Evolutionary conservation across 2,797 vertebrate species (phyloP).

Genomic region (Cichlasoma orientale): DNA sequence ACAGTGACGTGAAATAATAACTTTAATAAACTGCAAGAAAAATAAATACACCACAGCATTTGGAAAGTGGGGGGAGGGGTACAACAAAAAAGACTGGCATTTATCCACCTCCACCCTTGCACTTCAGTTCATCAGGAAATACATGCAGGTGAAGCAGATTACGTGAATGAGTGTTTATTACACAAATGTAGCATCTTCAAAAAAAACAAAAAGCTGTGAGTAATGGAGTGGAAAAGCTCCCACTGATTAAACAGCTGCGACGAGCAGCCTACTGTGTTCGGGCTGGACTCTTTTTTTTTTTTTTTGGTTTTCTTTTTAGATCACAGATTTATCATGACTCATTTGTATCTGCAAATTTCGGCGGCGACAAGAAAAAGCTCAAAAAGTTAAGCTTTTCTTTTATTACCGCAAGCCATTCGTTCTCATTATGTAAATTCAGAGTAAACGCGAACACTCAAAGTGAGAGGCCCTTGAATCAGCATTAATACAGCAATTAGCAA

Average conservation of each 20-base stretch:
- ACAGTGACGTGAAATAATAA: background rate
- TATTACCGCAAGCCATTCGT: background rate
- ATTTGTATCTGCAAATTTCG: background rate
- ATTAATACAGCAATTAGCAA: conserved; percentile 52
- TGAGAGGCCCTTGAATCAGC: conserved; percentile 51
- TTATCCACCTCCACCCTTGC: background rate
- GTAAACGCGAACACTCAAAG: conserved; percentile 40
- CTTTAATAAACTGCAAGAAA: background rate
- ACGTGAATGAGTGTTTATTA: background rate
- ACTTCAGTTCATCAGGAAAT: background rate
- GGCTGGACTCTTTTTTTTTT: background rate
- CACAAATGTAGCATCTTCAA: background rate
- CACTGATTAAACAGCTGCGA: background rate
- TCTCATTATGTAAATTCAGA: conserved; percentile 24
- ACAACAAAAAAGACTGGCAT: background rate
- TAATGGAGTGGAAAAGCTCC: background rate
- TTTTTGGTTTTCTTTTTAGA: background rate
- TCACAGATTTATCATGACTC: background rate
- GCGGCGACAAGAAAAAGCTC: background rate
- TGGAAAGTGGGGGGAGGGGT: too few relatives aligned
- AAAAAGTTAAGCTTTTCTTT: background rate
- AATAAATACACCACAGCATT: too few relatives aligned
- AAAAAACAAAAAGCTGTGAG: background rate
- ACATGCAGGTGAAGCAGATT: background rate
- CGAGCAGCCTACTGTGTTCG: background rate